Evolutionary conservation across 2,797 vertebrate genomes (phyloP).

Genomic region (Halcyon leucocephala): DNA sequence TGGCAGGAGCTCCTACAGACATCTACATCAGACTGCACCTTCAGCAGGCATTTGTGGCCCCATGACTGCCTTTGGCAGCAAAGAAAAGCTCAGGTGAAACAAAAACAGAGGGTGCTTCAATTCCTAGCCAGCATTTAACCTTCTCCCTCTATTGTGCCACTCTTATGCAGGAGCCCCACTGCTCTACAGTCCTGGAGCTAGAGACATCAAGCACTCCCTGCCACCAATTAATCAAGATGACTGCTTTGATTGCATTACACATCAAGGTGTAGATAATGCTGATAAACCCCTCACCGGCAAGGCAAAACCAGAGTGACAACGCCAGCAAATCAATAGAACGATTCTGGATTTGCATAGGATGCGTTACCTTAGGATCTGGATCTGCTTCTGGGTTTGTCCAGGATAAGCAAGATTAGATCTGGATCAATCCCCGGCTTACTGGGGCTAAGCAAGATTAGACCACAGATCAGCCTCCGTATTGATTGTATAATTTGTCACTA

Average conservation of each 20-base stretch:
- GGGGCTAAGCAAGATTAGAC: constrained; percentile 49
- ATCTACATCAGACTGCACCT: background rate
- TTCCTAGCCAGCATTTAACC: background rate
- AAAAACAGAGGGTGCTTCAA: rapidly evolving
- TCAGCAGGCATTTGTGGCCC: no score
- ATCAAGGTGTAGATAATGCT: background rate
- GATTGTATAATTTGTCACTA: constrained; percentile 45
- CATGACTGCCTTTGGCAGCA: rapidly evolving
- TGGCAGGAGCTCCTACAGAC: background rate
- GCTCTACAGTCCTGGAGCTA: background rate
- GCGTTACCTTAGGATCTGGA: constrained; percentile 27
- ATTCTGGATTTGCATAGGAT: background rate
- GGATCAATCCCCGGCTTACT: constrained; percentile 47
- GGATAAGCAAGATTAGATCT: constrained; percentile 67
- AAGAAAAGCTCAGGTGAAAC: background rate
- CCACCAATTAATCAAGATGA: background rate
- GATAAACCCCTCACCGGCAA: background rate
- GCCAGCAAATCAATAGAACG: background rate
- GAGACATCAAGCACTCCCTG: background rate
- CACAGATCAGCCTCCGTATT: background rate
- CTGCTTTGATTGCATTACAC: background rate
- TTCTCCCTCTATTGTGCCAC: background rate
- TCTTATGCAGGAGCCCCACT: rapidly evolving
- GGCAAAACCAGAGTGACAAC: rapidly evolving
- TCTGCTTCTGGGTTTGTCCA: constrained; percentile 29